Evolutionary conservation across 2,888 invertebrate genomes (phyloP).

Genomic region (Aphrophora alni): DNA sequence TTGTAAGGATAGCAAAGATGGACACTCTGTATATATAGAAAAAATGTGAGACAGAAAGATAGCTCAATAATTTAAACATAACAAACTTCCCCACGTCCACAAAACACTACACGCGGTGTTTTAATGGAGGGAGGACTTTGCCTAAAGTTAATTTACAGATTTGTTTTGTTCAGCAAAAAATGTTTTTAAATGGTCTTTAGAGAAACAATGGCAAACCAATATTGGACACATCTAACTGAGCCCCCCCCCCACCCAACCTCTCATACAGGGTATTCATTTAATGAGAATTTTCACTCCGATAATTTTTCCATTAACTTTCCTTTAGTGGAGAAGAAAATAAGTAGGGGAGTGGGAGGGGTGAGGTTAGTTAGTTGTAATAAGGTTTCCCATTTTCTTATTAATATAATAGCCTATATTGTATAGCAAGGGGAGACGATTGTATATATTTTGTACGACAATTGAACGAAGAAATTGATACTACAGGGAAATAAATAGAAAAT

Average conservation of each 20-base stretch:
- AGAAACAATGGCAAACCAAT: not conserved
- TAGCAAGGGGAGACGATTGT: too few relatives aligned
- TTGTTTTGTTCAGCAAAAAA: not conserved
- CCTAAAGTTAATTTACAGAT: not conserved
- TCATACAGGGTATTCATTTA: not conserved
- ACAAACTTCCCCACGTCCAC: too few relatives aligned
- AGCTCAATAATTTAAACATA: too few relatives aligned
- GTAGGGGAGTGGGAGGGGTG: not conserved
- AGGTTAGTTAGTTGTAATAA: not conserved
- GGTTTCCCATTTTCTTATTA: slow-evolving; percentile 4
- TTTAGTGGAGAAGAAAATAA: not conserved
- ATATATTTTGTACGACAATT: too few relatives aligned
- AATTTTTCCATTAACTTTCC: slow-evolving; percentile 33
- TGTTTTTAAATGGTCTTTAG: not conserved
- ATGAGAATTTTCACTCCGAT: slow-evolving; percentile 36
- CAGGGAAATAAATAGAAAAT: too few relatives aligned
- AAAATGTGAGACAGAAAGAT: too few relatives aligned
- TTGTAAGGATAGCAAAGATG: too few relatives aligned
- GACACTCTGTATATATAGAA: too few relatives aligned
- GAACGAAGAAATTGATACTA: too few relatives aligned
- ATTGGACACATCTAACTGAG: not conserved
- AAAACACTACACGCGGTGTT: too few relatives aligned
- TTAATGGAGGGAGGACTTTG: not conserved
- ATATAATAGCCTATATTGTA: too few relatives aligned
- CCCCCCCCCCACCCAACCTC: not conserved